These are phyloP conservation scores for Bos taurus DNA, from an alignment of 2,113 vertebrate species.

Conservation along the genomic window ARS-UCD2.0 NC_037356.1:22980001-22980500, in stretches of 20 bases:
- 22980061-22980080: neutral
- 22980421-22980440: neutral
- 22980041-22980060: neutral
- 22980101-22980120: neutral
- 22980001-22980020: neutral
- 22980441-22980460: neutral
- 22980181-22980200: neutral
- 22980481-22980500: neutral
- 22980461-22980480: neutral
- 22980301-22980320: neutral
- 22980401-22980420: neutral
- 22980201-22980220: neutral
- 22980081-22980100: neutral
- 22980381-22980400: neutral
- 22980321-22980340: neutral
- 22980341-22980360: neutral
- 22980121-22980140: rapidly evolving
- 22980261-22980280: neutral
- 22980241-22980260: neutral
- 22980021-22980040: neutral
- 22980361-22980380: neutral
- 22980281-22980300: rapidly evolving
- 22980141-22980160: neutral
- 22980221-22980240: neutral
- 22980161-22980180: neutral